These are phyloP conservation scores for Melikaiella ostensackeni DNA, from an alignment of 2,888 invertebrate genomes.

Conservation along the genomic window DNA sequence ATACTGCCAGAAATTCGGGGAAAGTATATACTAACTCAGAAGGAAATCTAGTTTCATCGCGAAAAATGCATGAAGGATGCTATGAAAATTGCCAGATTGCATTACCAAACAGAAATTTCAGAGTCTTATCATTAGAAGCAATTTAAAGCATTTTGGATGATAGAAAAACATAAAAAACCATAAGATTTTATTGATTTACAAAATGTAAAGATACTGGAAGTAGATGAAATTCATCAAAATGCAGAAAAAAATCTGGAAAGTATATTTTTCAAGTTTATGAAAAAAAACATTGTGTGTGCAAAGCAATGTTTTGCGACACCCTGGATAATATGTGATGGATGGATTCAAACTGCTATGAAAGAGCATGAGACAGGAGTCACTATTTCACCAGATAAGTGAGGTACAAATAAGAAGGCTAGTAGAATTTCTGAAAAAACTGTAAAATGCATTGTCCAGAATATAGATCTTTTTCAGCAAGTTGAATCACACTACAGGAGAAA, in stretches of 20 bases:
- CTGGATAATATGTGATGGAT: slow-evolving; percentile 36
- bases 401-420: slow-evolving; percentile 29
- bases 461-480: slow-evolving; percentile 41
- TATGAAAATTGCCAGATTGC: neutral
- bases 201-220: neutral
- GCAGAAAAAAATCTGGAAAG: neutral
- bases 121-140: neutral
- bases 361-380: slow-evolving; percentile 29
- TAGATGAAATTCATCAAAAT: neutral
- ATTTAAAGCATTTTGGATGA: slow-evolving; percentile 13
- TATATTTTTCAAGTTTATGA: slow-evolving; percentile 37
- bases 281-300: slow-evolving; percentile 27
- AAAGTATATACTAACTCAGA: neutral
- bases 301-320: slow-evolving; percentile 43
- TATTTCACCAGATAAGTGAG: too few species aligned
- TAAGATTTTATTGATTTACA: slow-evolving; percentile 20
- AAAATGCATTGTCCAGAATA: slow-evolving; percentile 39
- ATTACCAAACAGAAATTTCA: slow-evolving; percentile 15
- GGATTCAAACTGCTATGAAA: slow-evolving; percentile 39
- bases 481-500: slow-evolving; percentile 43
- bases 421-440: slow-evolving; percentile 16
- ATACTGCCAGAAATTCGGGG: neutral
- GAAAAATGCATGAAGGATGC: too few species aligned
- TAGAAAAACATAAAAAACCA: slow-evolving; percentile 10
- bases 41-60: too few species aligned